Percentiles rank a stretch among this genome's conserved stretches.
Evolutionary conservation across 2,888 invertebrate species (phyloP).

Genomic region (Nemotelus pantherinus): DNA sequence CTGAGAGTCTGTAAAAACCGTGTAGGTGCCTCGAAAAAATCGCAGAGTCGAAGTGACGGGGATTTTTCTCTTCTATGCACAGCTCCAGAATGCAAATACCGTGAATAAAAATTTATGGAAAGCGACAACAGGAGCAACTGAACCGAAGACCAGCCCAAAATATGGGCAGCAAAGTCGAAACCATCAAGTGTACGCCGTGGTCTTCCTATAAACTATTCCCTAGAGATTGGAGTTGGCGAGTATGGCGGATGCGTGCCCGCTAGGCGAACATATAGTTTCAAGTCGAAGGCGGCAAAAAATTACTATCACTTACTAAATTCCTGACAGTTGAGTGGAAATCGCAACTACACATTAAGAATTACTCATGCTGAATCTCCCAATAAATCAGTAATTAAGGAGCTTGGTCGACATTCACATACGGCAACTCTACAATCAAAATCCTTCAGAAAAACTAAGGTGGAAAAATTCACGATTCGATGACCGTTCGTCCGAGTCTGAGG

Average conservation of each 20-base stretch:
- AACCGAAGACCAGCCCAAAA: slow-evolving; percentile 45
- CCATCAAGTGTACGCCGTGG: slow-evolving; percentile 2
- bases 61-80: slow-evolving; percentile 27
- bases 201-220: slow-evolving; percentile 12
- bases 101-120: slow-evolving; percentile 50
- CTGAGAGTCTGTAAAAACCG: neutral
- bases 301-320: too few species aligned
- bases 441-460: slow-evolving; percentile 2
- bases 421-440: too few species aligned
- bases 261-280: too few species aligned
- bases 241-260: neutral
- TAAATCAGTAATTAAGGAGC: too few species aligned
- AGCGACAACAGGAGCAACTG: slow-evolving; percentile 49
- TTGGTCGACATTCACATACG: too few species aligned
- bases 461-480: slow-evolving; percentile 15
- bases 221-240: neutral
- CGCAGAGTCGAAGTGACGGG: slow-evolving; percentile 23
- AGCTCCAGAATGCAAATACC: slow-evolving; percentile 47
- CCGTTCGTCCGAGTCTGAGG: slow-evolving; percentile 20
- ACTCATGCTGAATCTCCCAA: too few species aligned
- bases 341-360: too few species aligned
- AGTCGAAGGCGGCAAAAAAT: too few species aligned
- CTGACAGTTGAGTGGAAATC: too few species aligned
- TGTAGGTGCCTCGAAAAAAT: neutral
- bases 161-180: slow-evolving; percentile 8